These are phyloP conservation scores for Takifugu rubripes DNA, from an alignment of 2,797 vertebrate species.

Conservation along the genomic window DNA sequence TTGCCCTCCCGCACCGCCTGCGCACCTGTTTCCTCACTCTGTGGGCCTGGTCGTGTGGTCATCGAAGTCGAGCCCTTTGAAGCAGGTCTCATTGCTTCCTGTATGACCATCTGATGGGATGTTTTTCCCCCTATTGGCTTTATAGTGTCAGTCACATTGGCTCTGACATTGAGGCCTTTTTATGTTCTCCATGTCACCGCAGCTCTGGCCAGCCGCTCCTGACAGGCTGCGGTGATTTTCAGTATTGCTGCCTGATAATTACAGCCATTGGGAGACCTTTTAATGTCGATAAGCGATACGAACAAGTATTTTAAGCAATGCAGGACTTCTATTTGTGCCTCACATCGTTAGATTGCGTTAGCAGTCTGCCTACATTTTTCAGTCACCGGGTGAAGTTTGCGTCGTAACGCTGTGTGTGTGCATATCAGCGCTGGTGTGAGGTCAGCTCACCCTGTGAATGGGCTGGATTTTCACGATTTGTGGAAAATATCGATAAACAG, in stretches of 20 bases:
- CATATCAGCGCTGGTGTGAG: conserved; percentile 43
- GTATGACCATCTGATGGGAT: conserved; percentile 70
- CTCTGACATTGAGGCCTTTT: conserved; percentile 50
- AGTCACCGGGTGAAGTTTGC: conserved; percentile 53
- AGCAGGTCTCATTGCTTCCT: conserved; percentile 80
- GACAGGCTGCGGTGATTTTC: conserved; percentile 17
- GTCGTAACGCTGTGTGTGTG: conserved; percentile 46
- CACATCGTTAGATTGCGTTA: conserved; percentile 22
- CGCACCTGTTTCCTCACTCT: conserved; percentile 76
- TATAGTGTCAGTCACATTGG: conserved; percentile 60
- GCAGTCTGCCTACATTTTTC: conserved; percentile 39
- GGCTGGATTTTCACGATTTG: conserved; percentile 32
- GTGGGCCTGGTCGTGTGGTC: conserved; percentile 59
- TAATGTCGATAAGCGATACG: background rate
- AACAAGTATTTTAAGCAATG: conserved; percentile 6
- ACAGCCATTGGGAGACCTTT: background rate
- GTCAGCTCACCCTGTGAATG: conserved; percentile 35
- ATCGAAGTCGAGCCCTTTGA: conserved; percentile 70
- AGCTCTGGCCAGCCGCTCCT: conserved; percentile 13
- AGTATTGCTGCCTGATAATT: conserved; percentile 1
- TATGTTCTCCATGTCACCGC: conserved; percentile 38
- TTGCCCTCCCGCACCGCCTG: conserved; percentile 54
- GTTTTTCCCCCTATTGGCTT: conserved; percentile 40
- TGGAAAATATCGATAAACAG: conserved; percentile 4
- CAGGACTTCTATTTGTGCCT: conserved; percentile 4